Evolutionary conservation across 1,140 invertebrate genomes (phyloP).

Genomic region (Helicorthomorpha holstii): DNA sequence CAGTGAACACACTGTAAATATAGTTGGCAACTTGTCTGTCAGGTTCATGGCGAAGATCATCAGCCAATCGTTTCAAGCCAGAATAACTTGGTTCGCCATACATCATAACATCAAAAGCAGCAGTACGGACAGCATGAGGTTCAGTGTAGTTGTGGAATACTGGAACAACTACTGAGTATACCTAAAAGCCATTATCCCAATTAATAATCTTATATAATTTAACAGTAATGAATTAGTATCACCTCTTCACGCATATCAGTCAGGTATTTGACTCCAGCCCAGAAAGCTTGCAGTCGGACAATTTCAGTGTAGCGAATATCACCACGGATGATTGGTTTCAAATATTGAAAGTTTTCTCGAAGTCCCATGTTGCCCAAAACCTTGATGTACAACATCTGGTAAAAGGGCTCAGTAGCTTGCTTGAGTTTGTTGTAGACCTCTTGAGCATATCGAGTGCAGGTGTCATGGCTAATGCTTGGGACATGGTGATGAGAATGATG

Average conservation of each 20-base stretch:
- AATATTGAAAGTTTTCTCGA: background rate
- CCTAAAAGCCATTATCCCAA: too few species aligned
- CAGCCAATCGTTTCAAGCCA: background rate
- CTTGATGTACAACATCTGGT: background rate
- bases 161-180: constrained; percentile 10
- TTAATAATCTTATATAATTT: background rate
- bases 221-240: background rate
- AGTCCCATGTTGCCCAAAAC: background rate
- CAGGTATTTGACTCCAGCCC: background rate
- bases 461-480: background rate
- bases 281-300: background rate
- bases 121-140: constrained; percentile 12
- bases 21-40: constrained; percentile 3
- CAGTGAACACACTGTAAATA: background rate
- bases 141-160: constrained; percentile 12
- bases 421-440: background rate
- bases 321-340: constrained; percentile 1
- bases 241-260: background rate
- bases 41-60: background rate
- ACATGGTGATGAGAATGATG: background rate
- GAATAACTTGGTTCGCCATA: background rate
- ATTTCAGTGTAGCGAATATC: background rate
- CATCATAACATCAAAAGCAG: constrained; percentile 12
- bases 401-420: background rate
- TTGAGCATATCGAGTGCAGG: background rate